Evolutionary conservation across 2,888 invertebrate species (phyloP).

Genomic region (Acleris laterana): DNA sequence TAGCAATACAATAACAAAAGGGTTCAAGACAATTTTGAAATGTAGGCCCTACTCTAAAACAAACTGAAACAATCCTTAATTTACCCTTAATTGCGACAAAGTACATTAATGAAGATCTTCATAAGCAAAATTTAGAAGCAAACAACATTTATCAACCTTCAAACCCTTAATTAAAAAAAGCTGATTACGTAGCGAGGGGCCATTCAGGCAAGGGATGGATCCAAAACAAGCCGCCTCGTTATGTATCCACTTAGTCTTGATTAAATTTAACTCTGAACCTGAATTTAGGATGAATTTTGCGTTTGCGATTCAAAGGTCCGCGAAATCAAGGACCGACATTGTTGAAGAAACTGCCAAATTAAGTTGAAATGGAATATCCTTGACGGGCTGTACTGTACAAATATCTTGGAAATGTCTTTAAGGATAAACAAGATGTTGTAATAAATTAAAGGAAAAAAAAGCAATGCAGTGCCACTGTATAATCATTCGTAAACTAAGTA

Average conservation of each 20-base stretch:
- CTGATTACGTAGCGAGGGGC: slow-evolving; percentile 22
- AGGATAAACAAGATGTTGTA: no score
- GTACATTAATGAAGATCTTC: slow-evolving; percentile 19
- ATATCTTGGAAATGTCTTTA: background rate
- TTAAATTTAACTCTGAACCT: slow-evolving; percentile 33
- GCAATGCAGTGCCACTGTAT: no score
- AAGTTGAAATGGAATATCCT: slow-evolving; percentile 16
- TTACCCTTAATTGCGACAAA: slow-evolving; percentile 4
- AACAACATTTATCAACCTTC: slow-evolving; percentile 24
- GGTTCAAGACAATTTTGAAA: no score
- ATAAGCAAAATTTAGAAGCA: slow-evolving; percentile 18
- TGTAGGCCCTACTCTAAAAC: background rate
- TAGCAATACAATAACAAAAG: no score
- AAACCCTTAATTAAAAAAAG: slow-evolving; percentile 32
- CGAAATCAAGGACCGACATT: slow-evolving; percentile 25
- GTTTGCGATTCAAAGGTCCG: slow-evolving; percentile 31
- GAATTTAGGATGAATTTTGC: slow-evolving; percentile 27
- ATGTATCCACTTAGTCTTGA: slow-evolving; percentile 32
- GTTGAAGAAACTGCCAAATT: slow-evolving; percentile 18
- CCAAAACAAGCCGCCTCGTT: slow-evolving; percentile 35
- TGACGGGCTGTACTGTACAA: background rate
- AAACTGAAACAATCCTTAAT: slow-evolving; percentile 2
- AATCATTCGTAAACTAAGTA: no score
- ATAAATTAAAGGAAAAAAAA: no score
- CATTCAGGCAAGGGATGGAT: slow-evolving; percentile 1